Evolutionary conservation across 2,113 vertebrate species (phyloP).

Genomic region (Saccopteryx leptura): DNA sequence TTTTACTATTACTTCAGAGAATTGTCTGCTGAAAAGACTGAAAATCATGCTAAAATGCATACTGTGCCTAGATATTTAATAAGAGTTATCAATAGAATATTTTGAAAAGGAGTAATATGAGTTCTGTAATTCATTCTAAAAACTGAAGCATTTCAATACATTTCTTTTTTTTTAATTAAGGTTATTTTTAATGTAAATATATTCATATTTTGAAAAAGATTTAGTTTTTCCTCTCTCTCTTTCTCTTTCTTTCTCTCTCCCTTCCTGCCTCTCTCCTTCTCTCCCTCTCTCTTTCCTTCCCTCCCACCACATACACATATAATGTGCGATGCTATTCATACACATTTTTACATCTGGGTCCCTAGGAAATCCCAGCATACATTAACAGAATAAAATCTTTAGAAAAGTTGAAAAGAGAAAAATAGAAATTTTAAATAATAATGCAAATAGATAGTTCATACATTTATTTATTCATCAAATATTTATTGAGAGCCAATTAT

Average conservation of each 20-base stretch:
- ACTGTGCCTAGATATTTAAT: neutral
- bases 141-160: neutral
- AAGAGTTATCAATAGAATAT: neutral
- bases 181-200: neutral
- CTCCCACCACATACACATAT: neutral
- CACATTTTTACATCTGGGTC: neutral
- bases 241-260: neutral
- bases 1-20: neutral
- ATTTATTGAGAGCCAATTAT: neutral
- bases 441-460: neutral
- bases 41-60: neutral
- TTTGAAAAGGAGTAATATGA: neutral
- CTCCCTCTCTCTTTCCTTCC: neutral
- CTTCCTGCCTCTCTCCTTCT: too few species aligned
- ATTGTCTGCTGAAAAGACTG: neutral
- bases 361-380: neutral
- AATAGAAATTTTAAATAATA: neutral
- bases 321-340: neutral
- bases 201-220: neutral
- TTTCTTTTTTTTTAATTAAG: neutral
- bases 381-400: neutral
- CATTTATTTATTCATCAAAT: neutral
- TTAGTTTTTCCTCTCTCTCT: neutral
- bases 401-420: neutral
- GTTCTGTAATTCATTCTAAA: neutral